These are phyloP conservation scores for Cossypha polioptera DNA, from an alignment of 2,797 vertebrate species.

Conservation along the genomic window DNA sequence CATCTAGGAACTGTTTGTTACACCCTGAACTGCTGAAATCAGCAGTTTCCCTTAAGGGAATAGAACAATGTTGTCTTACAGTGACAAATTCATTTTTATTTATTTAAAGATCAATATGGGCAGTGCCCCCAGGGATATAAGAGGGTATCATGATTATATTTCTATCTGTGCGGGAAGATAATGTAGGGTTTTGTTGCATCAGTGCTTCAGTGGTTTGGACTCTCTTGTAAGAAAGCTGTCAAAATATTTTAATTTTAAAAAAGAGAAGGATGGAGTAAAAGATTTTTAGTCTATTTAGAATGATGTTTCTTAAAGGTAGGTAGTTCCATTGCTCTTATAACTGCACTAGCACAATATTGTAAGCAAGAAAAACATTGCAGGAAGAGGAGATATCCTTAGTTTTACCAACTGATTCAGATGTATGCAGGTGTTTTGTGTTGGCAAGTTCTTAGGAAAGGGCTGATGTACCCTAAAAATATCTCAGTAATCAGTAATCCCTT, in stretches of 20 bases:
- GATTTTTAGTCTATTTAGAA: background rate
- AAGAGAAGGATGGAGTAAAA: background rate
- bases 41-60: background rate
- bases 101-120: background rate
- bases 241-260: background rate
- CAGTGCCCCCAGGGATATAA: background rate
- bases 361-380: background rate
- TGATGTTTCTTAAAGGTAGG: background rate
- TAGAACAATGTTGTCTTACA: background rate
- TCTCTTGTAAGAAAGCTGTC: background rate
- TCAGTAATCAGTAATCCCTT: background rate
- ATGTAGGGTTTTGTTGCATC: background rate
- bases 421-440: fast-evolving
- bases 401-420: background rate
- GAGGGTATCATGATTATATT: background rate
- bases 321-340: background rate
- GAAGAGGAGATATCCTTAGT: background rate
- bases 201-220: background rate
- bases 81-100: background rate
- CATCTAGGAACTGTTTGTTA: background rate
- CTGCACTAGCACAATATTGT: background rate
- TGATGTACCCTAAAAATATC: background rate
- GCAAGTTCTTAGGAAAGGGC: background rate
- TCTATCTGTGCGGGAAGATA: background rate
- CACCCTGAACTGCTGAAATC: background rate